phyloP scores from a whole-genome alignment of 2,797 vertebrate species.

The Manis pentadactyla region DNA sequence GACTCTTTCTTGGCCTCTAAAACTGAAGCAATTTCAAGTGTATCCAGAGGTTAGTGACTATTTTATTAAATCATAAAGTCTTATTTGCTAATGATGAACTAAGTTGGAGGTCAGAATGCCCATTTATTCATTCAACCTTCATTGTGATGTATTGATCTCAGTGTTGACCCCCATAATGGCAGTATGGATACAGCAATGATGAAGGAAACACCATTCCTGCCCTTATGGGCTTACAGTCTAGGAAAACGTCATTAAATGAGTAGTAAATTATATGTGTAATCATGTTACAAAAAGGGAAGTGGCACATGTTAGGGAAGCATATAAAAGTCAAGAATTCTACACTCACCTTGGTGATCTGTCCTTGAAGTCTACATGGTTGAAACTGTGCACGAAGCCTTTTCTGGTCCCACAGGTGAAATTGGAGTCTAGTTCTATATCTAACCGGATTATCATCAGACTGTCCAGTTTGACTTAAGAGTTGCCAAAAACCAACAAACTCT shows the following conservation, averaged over 20 bases:
- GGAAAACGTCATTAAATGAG: neutral
- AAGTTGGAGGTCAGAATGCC: neutral
- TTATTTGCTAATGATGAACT: neutral
- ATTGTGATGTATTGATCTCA: neutral
- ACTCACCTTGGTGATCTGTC: neutral
- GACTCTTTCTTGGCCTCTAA: neutral
- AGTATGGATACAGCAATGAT: neutral
- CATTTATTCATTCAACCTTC: neutral
- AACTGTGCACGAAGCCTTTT: neutral
- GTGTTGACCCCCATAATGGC: neutral
- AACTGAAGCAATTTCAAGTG: neutral
- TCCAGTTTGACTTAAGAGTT: neutral
- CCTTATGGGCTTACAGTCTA: neutral
- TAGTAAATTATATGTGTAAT: neutral
- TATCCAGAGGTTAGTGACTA: neutral
- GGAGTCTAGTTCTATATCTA: neutral
- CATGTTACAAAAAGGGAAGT: neutral
- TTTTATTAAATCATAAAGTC: neutral
- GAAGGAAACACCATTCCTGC: neutral
- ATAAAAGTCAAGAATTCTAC: neutral
- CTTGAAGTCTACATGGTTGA: neutral
- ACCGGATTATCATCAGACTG: neutral
- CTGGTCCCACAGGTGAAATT: neutral
- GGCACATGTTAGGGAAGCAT: fast-evolving
- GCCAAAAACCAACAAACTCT: neutral